A percentile compares a stretch with the other conserved stretches of the same genome.
These are phyloP conservation scores for Gnathonemus longibarbis DNA, from an alignment of 2,113 vertebrate species.

Conservation along the genomic window DNA sequence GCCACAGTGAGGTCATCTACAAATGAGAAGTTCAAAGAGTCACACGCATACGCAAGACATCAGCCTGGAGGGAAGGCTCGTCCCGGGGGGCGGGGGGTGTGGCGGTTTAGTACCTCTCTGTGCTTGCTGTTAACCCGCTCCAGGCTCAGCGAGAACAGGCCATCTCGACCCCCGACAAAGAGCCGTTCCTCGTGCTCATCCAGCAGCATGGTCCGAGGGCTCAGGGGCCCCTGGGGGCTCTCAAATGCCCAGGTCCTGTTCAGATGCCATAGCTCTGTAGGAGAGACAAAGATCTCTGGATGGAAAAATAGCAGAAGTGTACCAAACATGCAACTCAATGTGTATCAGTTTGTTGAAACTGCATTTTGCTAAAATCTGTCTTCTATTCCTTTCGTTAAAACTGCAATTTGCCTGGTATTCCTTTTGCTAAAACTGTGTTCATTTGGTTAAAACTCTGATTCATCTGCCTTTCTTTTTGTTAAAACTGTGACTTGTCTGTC, in stretches of 20 bases:
- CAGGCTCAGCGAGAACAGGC: constrained; percentile 84
- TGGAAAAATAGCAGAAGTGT: not conserved
- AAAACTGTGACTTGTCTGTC: not conserved
- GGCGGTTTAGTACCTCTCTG: constrained; percentile 63
- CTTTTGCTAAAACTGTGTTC: not conserved
- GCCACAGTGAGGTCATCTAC: not conserved
- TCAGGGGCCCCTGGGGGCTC: constrained; percentile 68
- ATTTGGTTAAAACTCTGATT: not conserved
- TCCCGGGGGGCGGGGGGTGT: not conserved
- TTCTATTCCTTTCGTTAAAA: not conserved
- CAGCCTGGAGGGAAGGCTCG: not conserved
- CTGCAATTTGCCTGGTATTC: not conserved
- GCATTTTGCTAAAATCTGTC: not conserved
- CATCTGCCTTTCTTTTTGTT: not conserved
- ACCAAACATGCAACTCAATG: not conserved
- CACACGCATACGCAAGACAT: not conserved
- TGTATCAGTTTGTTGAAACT: not conserved
- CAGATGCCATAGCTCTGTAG: constrained; percentile 82
- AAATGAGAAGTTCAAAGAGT: not conserved
- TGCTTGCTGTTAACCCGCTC: constrained; percentile 74
- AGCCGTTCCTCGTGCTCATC: constrained; percentile 87
- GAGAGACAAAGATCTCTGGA: constrained; percentile 39
- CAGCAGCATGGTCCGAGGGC: constrained; percentile 78
- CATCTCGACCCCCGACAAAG: constrained; percentile 84
- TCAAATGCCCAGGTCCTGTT: constrained; percentile 89